Evolutionary conservation across 2,113 vertebrate species (phyloP).

Genomic region (Lagenorhynchus albirostris): DNA sequence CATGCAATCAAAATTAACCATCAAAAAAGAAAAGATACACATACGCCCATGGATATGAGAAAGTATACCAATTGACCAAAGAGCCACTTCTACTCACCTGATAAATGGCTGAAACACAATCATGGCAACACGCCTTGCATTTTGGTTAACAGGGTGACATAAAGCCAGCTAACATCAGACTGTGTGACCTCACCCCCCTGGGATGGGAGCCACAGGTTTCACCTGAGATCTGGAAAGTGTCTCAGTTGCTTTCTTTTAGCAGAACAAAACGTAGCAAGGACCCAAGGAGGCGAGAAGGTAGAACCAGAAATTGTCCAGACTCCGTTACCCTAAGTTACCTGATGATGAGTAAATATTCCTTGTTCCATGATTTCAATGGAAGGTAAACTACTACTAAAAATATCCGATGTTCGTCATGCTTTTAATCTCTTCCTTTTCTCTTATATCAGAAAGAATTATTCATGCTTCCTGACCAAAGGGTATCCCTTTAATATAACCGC

Average conservation of each 20-base stretch:
- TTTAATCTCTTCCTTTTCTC: background rate
- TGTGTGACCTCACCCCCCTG: slow-evolving; percentile 72
- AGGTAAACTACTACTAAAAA: background rate
- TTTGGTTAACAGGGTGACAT: slow-evolving; percentile 56
- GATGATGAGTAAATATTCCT: slow-evolving; percentile 53
- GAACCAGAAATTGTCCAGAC: slow-evolving; percentile 72
- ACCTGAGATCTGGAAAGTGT: slow-evolving; percentile 77
- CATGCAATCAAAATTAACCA: background rate
- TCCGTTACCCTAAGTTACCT: slow-evolving; percentile 69
- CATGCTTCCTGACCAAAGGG: background rate
- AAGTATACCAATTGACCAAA: background rate
- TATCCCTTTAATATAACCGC: background rate
- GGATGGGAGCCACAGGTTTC: slow-evolving; percentile 76
- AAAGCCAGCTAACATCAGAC: slow-evolving; percentile 66
- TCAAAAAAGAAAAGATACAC: background rate
- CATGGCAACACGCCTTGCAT: background rate
- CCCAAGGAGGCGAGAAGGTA: slow-evolving; percentile 53
- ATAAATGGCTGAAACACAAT: slow-evolving; percentile 34
- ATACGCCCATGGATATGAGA: fast-evolving
- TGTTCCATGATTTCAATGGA: slow-evolving; percentile 51
- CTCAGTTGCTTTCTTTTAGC: slow-evolving; percentile 66
- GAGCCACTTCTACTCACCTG: background rate
- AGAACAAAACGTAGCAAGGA: background rate
- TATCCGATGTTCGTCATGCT: background rate
- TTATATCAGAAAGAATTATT: background rate